These are phyloP conservation scores for Neogale vison DNA, from an alignment of 2,113 vertebrate species.

Conservation along the genomic window DNA sequence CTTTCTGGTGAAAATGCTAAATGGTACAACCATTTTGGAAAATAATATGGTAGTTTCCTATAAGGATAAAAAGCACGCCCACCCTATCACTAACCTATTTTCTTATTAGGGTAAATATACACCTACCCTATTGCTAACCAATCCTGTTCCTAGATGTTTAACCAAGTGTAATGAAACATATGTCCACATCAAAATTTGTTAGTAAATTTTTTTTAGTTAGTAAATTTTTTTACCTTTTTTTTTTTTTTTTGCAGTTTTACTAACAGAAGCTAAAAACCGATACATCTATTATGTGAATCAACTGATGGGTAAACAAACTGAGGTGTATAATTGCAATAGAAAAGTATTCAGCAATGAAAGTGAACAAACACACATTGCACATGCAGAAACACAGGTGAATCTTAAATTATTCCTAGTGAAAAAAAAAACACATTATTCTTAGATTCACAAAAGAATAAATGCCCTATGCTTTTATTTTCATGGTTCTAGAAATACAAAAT, in stretches of 20 bases:
- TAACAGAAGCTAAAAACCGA: background rate
- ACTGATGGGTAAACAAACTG: background rate
- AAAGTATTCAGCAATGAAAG: background rate
- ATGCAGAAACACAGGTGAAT: background rate
- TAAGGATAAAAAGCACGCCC: background rate
- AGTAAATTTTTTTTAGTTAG: background rate
- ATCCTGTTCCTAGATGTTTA: background rate
- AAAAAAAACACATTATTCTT: background rate
- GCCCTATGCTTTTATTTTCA: background rate
- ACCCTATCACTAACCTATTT: background rate
- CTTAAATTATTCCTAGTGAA: background rate
- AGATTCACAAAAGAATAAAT: background rate
- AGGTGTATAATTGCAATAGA: background rate
- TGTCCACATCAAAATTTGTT: background rate
- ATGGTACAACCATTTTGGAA: background rate
- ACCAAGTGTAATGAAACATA: background rate
- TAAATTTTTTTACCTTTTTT: background rate
- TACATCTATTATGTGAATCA: background rate
- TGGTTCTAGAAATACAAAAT: background rate
- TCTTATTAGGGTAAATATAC: background rate
- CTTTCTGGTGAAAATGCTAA: background rate
- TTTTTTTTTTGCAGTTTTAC: background rate
- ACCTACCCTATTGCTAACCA: rapidly evolving
- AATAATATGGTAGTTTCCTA: background rate
- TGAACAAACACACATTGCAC: background rate